Base-by-base conservation (phyloP, 35 echinoderm and acorn worm species). In the Apostichopus parvimensis region DNA sequence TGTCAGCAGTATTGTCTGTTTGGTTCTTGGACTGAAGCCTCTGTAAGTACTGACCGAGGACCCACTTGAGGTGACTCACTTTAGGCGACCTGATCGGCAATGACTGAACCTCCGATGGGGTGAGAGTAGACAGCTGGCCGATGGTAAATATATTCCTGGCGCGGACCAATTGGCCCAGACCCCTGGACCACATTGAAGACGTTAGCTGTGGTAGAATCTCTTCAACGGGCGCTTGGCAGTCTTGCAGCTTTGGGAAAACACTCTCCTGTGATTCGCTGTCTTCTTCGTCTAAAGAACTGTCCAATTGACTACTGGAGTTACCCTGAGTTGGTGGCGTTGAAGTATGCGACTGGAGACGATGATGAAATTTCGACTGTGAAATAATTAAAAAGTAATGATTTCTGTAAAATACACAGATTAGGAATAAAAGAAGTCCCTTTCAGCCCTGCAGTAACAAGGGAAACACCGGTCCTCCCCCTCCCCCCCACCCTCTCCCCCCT, bases 61-160 rank as follows among this genome's bases (percentile, higher is more conserved):
- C 95, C 28, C 93, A 92, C 88, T 90, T 93, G 13, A 99, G 84
- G 53, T 94, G 91, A 57, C 75, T 87, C 68, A 99, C 90, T 77
- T 99, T 99, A 1, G 97, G 97, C 6, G 94, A 99, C 18, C 95
- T 79, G 25, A 99, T 99, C 14, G 97, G 97, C 28, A 99, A 71
- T 26, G 95, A 96, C 77, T 93, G 91, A 5, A 98, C 91, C 93
- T 98, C 83, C 78, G 79, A 88, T 15, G 94, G 93, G 25, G 97
- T 96, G 0, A 98, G 88, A 23, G 97, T 87, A 13, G 83, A 96
- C 2, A 98, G 88, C 61, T 98, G 90, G 12, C 97, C 97, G 13
- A 98, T 90, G n/a, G 97, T 98, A 14, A 93, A 79, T 59, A 98
- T 98, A 54, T 94, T 96, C 13, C 95, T 91, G 17, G 97, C 97